Evolutionary conservation across 2,888 invertebrate species (phyloP).

Genomic region (Zhuqinia jingwanae): DNA sequence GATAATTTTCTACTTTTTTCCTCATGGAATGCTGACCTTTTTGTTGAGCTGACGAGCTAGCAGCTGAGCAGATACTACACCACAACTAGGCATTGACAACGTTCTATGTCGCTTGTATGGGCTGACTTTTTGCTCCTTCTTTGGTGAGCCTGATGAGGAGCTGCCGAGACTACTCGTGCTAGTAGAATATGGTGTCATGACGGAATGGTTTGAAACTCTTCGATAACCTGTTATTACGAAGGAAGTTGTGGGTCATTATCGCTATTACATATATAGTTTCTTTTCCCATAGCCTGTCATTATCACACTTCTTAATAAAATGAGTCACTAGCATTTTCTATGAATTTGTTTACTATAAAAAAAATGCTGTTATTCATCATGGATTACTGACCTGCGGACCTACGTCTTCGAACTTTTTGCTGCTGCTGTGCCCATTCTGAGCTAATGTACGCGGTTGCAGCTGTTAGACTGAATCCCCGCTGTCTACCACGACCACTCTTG

Average conservation of each 20-base stretch:
- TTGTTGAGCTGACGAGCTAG: conserved; percentile 57
- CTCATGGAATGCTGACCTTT: conserved; percentile 19
- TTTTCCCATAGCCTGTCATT: too few species aligned
- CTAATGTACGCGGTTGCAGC: conserved; percentile 54
- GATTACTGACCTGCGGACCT: conserved; percentile 58
- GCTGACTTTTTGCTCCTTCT: conserved; percentile 63
- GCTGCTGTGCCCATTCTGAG: conserved; percentile 59
- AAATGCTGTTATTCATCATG: not conserved
- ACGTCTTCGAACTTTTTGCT: conserved; percentile 42
- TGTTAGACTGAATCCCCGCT: conserved; percentile 62
- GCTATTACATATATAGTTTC: too few species aligned
- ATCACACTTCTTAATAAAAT: not conserved
- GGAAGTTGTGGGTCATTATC: too few species aligned
- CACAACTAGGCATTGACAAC: conserved; percentile 70
- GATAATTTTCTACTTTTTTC: not conserved
- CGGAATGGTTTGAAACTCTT: conserved; percentile 65
- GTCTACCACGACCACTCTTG: conserved; percentile 47
- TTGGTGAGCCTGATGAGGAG: conserved; percentile 59
- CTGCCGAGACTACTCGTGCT: conserved; percentile 69
- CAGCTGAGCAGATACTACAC: conserved; percentile 54
- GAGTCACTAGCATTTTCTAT: not conserved
- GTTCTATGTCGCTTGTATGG: conserved; percentile 66
- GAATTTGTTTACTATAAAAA: not conserved
- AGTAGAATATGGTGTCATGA: conserved; percentile 66
- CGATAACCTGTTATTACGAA: conserved; percentile 57